phyloP scores from a whole-genome alignment of 2,888 invertebrate species.

The Limnephilus auricula region DNA sequence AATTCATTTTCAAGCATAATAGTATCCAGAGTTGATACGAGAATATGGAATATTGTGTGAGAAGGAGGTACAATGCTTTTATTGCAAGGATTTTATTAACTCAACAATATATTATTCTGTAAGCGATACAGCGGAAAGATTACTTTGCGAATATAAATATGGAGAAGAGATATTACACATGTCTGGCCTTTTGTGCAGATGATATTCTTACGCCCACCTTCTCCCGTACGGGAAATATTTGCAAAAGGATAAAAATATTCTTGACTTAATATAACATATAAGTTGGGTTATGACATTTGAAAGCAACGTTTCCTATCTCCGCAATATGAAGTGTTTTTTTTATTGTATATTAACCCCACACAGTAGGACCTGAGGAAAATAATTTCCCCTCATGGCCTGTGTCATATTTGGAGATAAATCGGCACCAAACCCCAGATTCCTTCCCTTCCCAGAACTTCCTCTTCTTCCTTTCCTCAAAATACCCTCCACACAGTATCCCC shows the following conservation, averaged over 20 bases:
- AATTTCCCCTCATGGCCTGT: too few species aligned
- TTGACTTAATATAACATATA: too few species aligned
- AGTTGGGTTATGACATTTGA: not conserved
- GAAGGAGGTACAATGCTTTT: not conserved
- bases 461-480: too few species aligned
- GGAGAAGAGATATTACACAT: not conserved
- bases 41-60: not conserved
- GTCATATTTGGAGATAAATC: too few species aligned
- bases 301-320: too few species aligned
- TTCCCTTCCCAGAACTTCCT: too few species aligned
- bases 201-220: not conserved
- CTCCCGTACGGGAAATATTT: not conserved
- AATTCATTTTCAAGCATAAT: not conserved
- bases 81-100: not conserved
- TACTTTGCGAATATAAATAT: not conserved
- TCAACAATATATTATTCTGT: constrained; percentile 8
- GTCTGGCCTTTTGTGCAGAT: not conserved
- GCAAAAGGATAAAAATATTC: not conserved
- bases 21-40: not conserved
- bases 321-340: too few species aligned
- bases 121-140: not conserved
- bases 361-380: too few species aligned
- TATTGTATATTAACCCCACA: too few species aligned
- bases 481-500: too few species aligned
- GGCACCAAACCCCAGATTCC: too few species aligned